These are phyloP conservation scores for Osmerus mordax DNA, from an alignment of 2,113 vertebrate species.

Conservation along the genomic window DNA sequence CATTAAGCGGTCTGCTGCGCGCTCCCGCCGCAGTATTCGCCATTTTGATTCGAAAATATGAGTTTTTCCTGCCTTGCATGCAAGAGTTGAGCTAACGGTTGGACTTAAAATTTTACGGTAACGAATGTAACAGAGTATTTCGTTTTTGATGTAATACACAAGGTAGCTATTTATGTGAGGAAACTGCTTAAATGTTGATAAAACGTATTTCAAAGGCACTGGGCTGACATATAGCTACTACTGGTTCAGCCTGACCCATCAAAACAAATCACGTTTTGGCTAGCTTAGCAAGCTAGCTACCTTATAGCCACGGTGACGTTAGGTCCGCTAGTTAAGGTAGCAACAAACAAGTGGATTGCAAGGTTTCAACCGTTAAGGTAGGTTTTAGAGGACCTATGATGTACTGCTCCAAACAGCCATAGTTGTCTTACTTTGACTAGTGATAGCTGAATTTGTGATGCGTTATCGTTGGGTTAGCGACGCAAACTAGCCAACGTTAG, in stretches of 20 bases:
- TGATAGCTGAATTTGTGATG: too few relatives aligned
- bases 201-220: conserved; percentile 12
- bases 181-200: background rate
- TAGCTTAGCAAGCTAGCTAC: conserved; percentile 1
- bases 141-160: background rate
- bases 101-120: conserved; percentile 34
- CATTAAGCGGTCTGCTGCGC: conserved; percentile 36
- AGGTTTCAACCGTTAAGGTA: too few relatives aligned
- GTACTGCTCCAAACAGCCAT: too few relatives aligned
- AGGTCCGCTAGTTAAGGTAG: too few relatives aligned
- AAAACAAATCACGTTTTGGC: conserved; percentile 61
- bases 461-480: too few relatives aligned
- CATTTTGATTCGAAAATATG: conserved; percentile 79
- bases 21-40: conserved; percentile 59
- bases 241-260: conserved; percentile 59
- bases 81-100: conserved; percentile 54
- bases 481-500: background rate
- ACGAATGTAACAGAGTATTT: background rate
- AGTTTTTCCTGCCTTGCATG: conserved; percentile 68
- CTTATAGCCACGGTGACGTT: background rate
- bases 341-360: too few relatives aligned
- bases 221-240: conserved; percentile 47
- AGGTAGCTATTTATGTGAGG: background rate
- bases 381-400: conserved; percentile 17
- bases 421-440: background rate